phyloP scores from a whole-genome alignment of 2,888 invertebrate genomes.

The Nebria brevicollis region DNA sequence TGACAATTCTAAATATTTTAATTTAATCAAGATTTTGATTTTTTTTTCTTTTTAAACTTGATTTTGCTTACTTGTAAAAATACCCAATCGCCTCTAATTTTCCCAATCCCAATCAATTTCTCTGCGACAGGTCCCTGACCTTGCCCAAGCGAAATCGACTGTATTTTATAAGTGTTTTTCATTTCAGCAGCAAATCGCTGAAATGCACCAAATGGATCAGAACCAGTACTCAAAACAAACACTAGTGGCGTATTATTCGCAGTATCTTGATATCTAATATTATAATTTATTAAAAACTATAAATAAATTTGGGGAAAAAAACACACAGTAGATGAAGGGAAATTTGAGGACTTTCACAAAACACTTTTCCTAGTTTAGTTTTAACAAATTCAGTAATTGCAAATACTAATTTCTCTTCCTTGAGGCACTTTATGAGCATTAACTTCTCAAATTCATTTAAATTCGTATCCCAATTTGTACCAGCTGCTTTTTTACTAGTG shows the following conservation, averaged over 20 bases:
- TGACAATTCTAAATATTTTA: constrained; percentile 80
- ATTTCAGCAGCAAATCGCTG: constrained; percentile 82
- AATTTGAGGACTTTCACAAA: constrained; percentile 84
- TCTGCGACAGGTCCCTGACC: constrained; percentile 93
- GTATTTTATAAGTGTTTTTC: constrained; percentile 74
- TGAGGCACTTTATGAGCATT: constrained; percentile 79
- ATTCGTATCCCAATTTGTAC: constrained; percentile 70
- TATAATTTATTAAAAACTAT: background rate
- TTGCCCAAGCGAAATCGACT: constrained; percentile 88
- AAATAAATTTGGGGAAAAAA: background rate
- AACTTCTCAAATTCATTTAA: constrained; percentile 82
- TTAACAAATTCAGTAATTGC: constrained; percentile 84
- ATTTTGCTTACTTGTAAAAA: constrained; percentile 76
- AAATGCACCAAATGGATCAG: constrained; percentile 87
- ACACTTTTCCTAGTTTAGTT: constrained; percentile 78
- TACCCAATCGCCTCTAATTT: constrained; percentile 85
- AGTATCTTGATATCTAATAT: constrained; percentile 75
- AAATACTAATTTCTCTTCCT: constrained; percentile 83
- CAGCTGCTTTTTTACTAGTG: constrained; percentile 56
- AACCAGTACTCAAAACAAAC: constrained; percentile 88
- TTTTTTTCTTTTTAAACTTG: background rate
- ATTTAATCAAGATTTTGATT: too few species aligned
- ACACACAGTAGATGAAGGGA: constrained; percentile 73
- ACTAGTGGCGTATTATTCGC: constrained; percentile 80
- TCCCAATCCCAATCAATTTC: constrained; percentile 77